phyloP scores from a whole-genome alignment of 2,113 vertebrate genomes.

The Zosterops japonicus region DNA sequence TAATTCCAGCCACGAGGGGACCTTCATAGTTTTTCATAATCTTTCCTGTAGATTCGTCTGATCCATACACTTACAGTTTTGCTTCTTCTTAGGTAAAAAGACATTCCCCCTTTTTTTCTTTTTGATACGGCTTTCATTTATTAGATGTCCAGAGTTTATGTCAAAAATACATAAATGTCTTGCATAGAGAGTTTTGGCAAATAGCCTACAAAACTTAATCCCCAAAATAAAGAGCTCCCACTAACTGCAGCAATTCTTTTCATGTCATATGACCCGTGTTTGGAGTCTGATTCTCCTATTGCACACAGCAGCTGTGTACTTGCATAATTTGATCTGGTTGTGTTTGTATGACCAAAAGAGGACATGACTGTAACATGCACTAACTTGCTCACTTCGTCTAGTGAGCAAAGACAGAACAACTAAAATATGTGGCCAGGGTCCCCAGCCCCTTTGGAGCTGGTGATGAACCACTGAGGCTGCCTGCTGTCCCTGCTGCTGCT shows the following conservation, averaged over 20 bases:
- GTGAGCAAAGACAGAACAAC: neutral
- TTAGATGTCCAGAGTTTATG: neutral
- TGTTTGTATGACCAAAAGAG: neutral
- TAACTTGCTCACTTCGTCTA: neutral
- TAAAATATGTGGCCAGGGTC: rapidly evolving
- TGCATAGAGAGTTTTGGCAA: neutral
- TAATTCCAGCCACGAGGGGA: neutral
- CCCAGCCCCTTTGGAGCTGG: neutral
- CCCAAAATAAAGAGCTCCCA: neutral
- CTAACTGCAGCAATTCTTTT: neutral
- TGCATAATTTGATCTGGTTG: neutral
- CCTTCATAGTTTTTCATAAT: neutral
- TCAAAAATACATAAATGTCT: neutral
- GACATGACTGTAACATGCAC: neutral
- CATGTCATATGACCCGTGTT: rapidly evolving
- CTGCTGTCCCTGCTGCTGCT: neutral
- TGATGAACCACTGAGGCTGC: neutral
- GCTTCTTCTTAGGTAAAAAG: neutral
- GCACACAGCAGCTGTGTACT: neutral
- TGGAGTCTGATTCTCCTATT: neutral
- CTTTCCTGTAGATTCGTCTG: neutral
- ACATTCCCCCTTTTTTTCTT: neutral
- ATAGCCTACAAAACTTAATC: neutral
- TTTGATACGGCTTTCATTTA: neutral
- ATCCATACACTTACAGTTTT: neutral